A percentile compares a stretch with the other conserved stretches of the same genome.
These are phyloP conservation scores for Eristalis arbustorum DNA, from an alignment of 2,888 invertebrate genomes.

Conservation along the genomic window DNA sequence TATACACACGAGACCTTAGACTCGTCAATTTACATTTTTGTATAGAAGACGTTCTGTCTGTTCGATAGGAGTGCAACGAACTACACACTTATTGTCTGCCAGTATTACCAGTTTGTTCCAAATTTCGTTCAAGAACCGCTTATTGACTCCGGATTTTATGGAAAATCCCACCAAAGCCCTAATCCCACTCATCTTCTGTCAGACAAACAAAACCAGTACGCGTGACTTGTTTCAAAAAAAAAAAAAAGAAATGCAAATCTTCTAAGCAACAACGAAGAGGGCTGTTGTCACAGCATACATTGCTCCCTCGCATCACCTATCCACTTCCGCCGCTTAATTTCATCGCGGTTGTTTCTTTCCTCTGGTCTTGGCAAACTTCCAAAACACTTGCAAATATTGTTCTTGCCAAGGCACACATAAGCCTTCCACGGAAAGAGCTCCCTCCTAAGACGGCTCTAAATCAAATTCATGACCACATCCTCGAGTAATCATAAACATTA, in stretches of 20 bases:
- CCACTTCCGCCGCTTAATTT: neutral
- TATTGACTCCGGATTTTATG: neutral
- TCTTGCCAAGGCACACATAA: neutral
- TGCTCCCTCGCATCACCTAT: neutral
- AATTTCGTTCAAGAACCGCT: neutral
- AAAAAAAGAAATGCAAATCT: neutral
- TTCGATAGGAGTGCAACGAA: neutral
- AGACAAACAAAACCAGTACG: neutral
- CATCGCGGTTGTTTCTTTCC: neutral
- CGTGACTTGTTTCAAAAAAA: neutral
- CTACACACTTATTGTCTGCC: neutral
- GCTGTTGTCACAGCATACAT: neutral
- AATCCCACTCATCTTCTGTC: too few relatives aligned
- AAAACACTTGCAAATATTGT: constrained; percentile 11
- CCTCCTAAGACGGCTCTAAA: neutral
- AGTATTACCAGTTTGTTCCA: neutral
- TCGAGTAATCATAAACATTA: neutral
- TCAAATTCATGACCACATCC: constrained; percentile 12
- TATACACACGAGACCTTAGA: too few relatives aligned
- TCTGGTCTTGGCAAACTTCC: neutral
- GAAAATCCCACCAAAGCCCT: neutral
- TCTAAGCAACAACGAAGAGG: too few relatives aligned
- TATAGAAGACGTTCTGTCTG: too few relatives aligned
- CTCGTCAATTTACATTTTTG: too few relatives aligned
- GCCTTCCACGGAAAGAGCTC: constrained; percentile 5